Percentiles rank a stretch among this genome's conserved stretches.
These are phyloP conservation scores for Petroica traversi DNA, from an alignment of 2,113 vertebrate genomes.

Conservation along the genomic window DNA sequence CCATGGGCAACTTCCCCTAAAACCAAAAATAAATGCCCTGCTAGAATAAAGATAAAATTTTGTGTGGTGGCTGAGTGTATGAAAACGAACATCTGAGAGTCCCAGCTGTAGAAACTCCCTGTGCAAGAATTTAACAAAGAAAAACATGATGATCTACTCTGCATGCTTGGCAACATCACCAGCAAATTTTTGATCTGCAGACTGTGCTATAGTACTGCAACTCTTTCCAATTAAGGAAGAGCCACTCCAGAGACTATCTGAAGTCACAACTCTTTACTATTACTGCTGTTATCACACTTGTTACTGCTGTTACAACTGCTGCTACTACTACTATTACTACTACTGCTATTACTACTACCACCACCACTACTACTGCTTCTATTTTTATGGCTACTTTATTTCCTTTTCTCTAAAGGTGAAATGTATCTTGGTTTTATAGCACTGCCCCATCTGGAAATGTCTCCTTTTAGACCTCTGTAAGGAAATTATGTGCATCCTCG, in stretches of 20 bases:
- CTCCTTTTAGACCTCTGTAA: not conserved
- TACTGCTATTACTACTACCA: not conserved
- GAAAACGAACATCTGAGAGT: not conserved
- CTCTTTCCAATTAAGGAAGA: not conserved
- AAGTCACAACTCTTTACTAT: not conserved
- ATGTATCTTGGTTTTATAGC: not conserved
- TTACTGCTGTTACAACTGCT: not conserved
- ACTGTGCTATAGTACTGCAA: not conserved
- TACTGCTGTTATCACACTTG: not conserved
- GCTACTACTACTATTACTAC: not conserved
- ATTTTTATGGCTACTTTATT: not conserved
- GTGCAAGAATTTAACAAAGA: not conserved
- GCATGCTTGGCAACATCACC: not conserved
- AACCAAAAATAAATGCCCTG: not conserved
- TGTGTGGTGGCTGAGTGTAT: not conserved
- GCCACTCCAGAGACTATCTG: not conserved
- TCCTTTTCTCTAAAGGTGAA: not conserved
- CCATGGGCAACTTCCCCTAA: not conserved
- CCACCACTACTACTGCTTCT: not conserved
- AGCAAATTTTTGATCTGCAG: not conserved
- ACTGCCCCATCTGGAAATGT: not conserved
- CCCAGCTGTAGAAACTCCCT: not conserved
- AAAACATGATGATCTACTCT: rapidly evolving
- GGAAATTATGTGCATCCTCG: not conserved
- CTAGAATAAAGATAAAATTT: not conserved